Evolutionary conservation across 2,888 invertebrate species (phyloP).

Genomic region (Epicampocera succincta): DNA sequence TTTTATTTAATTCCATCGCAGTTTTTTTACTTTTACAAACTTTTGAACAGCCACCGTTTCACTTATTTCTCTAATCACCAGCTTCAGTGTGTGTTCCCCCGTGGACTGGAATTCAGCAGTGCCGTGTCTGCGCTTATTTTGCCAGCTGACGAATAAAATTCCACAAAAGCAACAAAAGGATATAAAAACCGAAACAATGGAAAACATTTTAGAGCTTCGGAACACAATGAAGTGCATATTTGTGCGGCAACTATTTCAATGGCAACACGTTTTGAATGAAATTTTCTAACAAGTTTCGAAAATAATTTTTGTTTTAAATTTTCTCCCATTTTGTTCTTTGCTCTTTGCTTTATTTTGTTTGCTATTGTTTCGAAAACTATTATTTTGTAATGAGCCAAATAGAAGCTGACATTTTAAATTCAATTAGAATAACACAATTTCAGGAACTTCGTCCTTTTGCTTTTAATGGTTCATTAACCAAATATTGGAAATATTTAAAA

Average conservation of each 20-base stretch:
- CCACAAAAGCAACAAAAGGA: neutral
- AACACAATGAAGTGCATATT: neutral
- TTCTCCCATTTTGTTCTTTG: neutral
- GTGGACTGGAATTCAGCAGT: neutral
- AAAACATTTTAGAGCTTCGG: neutral
- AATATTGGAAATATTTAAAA: too few relatives aligned
- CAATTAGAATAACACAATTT: neutral
- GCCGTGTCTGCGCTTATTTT: neutral
- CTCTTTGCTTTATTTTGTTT: neutral
- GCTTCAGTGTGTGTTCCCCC: neutral
- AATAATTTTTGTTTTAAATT: neutral
- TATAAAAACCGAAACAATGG: neutral
- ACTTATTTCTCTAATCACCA: neutral
- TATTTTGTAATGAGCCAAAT: constrained; percentile 10
- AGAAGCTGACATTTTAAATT: neutral
- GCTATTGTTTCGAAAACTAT: neutral
- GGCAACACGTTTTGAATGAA: neutral
- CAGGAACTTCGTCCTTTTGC: neutral
- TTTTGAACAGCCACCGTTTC: constrained; percentile 9
- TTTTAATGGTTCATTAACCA: neutral
- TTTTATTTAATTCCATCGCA: neutral
- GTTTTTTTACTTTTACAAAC: neutral
- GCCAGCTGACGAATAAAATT: neutral
- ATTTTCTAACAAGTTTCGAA: neutral
- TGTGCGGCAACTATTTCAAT: constrained; percentile 3